Base-by-base conservation (phyloP, 37 sponge, comb jelly and placozoan genomes). In the Axinella damicornis region DNA sequence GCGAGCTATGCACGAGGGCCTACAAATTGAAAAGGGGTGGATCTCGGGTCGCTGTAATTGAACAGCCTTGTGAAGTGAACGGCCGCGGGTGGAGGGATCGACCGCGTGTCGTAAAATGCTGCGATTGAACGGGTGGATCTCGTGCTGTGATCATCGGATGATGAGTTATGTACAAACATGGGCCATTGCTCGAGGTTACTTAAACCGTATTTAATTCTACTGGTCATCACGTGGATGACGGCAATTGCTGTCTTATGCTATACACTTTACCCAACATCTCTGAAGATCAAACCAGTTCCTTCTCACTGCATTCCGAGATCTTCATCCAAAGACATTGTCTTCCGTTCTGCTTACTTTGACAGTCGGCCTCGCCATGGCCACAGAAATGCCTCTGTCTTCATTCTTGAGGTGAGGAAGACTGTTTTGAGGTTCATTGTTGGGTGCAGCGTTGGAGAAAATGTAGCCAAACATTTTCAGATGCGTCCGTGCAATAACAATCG, bases 341-440 rank as follows among this genome's bases (percentile, higher is more conserved):
- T 74, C 13, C 75, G 75, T 30, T 53, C 75, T 17, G 75, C 53
- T 14, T 74, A 74, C 6, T 28, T 55, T 13, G 75, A 74, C 75
- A 21, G 28, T 14, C 17, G 75, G 57, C 75, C 27, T 24, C 56
- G 75, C 30, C 27, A 74, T 53, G 57, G 57, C 2, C 35, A 57
- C 31, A 53, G 17, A 20, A 55, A 55, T 55, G 57, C 75, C 31
- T 56, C 55, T 35, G 75, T 74, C 34, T 53, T 74, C 34, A 27
- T 74, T 16, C n/a, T 74, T 19, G 75, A 74, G 33, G 57, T 74
- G 0, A n/a, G 17, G 16, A 74, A 56, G 57, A 24, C 15, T 15
- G 12, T 74, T 15, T 28, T 56, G 17, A 19, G 35, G 5, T 25
- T 20, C 41, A 71, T 71, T 19, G 41, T 39, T 22, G 72, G 72